These are phyloP conservation scores for Andricus curvator DNA, from an alignment of 2,888 invertebrate species.

Conservation along the genomic window DNA sequence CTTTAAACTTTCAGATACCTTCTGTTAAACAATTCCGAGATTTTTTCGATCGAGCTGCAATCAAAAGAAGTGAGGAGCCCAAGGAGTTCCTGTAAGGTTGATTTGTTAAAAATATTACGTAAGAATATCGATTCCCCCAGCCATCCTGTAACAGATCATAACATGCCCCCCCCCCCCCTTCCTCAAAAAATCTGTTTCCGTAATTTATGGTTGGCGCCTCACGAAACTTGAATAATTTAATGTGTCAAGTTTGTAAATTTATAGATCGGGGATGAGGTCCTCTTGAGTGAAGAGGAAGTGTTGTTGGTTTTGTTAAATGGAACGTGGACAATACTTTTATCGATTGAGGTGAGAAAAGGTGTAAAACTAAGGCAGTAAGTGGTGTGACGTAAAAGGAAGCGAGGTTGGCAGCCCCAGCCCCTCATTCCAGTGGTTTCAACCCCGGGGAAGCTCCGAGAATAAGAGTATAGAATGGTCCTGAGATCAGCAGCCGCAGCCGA, in stretches of 20 bases:
- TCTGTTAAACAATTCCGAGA: too few species aligned
- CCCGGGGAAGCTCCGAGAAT: conserved; percentile 22
- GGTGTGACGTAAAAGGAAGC: conserved; percentile 27
- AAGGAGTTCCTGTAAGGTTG: too few species aligned
- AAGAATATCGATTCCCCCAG: too few species aligned
- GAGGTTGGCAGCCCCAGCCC: conserved; percentile 27
- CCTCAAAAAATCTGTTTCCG: too few species aligned
- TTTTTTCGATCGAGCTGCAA: too few species aligned
- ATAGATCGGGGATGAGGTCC: background rate
- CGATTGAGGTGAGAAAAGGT: conserved; percentile 14
- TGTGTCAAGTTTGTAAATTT: background rate
- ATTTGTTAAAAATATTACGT: too few species aligned
- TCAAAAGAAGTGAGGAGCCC: too few species aligned
- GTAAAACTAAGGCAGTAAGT: conserved; percentile 34
- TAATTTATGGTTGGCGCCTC: too few species aligned
- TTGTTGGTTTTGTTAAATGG: background rate
- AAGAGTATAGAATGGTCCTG: conserved; percentile 40
- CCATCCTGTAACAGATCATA: too few species aligned
- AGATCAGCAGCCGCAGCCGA: conserved; percentile 43
- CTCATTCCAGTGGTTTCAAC: conserved; percentile 9
- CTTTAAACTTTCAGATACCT: too few species aligned
- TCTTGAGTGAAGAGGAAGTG: background rate
- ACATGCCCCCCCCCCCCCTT: too few species aligned
- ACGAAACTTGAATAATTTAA: background rate
- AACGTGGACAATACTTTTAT: background rate